Conservation (phyloP, 2,888 invertebrate genomes). For the Drosophila sordidula region DNA sequence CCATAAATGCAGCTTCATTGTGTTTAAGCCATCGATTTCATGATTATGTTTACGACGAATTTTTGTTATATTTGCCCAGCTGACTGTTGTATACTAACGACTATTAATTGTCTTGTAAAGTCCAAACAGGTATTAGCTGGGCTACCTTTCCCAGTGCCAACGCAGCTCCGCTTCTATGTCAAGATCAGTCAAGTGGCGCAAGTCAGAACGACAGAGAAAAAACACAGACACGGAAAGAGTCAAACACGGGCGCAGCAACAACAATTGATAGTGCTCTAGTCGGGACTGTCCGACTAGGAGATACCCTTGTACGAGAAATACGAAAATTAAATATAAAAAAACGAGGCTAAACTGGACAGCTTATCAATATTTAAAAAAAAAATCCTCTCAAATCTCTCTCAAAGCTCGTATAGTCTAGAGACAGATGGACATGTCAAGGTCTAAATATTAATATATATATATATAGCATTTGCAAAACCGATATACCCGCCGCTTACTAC, state of each 20-base stretch:
- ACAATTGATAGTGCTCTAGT: not conserved
- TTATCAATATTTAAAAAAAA: no score
- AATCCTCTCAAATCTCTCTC: no score
- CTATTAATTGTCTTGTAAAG: conserved; percentile 22
- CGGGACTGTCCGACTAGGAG: not conserved
- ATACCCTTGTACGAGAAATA: not conserved
- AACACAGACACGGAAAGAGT: conserved; percentile 7
- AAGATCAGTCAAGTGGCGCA: conserved; percentile 63
- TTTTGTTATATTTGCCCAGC: conserved; percentile 42
- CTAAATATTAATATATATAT: no score
- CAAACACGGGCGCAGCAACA: not conserved
- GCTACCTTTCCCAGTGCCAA: conserved; percentile 2
- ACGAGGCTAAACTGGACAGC: no score
- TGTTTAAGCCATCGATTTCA: conserved; percentile 5
- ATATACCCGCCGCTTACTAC: no score
- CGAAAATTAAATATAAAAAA: no score
- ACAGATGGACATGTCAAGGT: no score
- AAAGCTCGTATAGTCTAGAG: no score
- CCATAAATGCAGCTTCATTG: conserved; percentile 8
- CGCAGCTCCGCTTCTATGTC: conserved; percentile 57
- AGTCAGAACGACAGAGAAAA: conserved; percentile 14
- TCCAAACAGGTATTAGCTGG: conserved; percentile 27
- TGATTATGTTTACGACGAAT: conserved; percentile 28
- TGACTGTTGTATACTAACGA: conserved; percentile 19
- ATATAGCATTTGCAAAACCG: no score